Evolutionary conservation across 2,113 vertebrate genomes (phyloP).

Genomic region (Hiodon tergisus): DNA sequence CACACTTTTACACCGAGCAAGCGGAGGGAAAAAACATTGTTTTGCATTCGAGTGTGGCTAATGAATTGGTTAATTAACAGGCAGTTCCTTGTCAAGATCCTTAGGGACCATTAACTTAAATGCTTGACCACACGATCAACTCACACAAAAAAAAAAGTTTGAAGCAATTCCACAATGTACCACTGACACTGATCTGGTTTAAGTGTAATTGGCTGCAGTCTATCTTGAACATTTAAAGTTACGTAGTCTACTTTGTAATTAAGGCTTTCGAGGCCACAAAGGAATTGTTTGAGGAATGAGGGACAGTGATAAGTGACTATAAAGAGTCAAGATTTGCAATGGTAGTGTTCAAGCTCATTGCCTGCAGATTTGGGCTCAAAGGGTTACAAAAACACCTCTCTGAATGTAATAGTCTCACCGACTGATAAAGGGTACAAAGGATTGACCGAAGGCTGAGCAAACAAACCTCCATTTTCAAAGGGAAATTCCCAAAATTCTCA

Average conservation of each 20-base stretch:
- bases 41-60: slow-evolving; percentile 13
- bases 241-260: slow-evolving; percentile 6
- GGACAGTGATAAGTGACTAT: background rate
- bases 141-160: background rate
- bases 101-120: slow-evolving; percentile 15
- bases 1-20: background rate
- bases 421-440: too few species aligned
- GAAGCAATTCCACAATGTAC: background rate
- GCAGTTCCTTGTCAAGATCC: slow-evolving; percentile 14
- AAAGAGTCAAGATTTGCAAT: background rate
- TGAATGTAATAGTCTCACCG: background rate
- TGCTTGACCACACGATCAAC: background rate
- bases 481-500: too few species aligned
- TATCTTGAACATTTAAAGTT: background rate
- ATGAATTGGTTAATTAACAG: slow-evolving; percentile 30
- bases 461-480: too few species aligned
- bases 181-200: background rate
- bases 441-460: too few species aligned
- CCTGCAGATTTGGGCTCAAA: background rate
- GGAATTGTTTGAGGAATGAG: background rate
- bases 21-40: background rate
- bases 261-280: background rate
- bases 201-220: background rate
- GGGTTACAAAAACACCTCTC: background rate
- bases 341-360: too few species aligned